Percentiles rank a stretch among this genome's conserved stretches.
phyloP scores from a whole-genome alignment of 1,140 invertebrate species.

The Drosophila chauvacae region DNA sequence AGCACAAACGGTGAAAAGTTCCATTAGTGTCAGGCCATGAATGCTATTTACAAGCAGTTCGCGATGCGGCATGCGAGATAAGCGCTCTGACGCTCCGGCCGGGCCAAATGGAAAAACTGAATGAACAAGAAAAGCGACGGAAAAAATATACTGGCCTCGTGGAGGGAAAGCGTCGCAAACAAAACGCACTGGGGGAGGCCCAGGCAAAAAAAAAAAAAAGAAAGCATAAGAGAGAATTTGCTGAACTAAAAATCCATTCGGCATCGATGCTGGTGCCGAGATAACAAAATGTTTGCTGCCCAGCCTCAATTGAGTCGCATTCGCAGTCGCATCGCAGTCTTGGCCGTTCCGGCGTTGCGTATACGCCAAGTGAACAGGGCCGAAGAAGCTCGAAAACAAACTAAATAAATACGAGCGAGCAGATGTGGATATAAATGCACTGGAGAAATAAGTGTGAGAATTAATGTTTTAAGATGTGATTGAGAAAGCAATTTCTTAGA shows the following conservation, averaged over 20 bases:
- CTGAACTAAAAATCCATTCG: slow-evolving; percentile 68
- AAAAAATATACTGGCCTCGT: slow-evolving; percentile 30
- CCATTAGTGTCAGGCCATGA: slow-evolving; percentile 75
- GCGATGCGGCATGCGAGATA: slow-evolving; percentile 67
- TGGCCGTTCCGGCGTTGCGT: slow-evolving; percentile 46
- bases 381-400: slow-evolving; percentile 43
- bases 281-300: slow-evolving; percentile 72
- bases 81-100: slow-evolving; percentile 42
- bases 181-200: slow-evolving; percentile 27
- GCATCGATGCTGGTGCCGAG: slow-evolving; percentile 67
- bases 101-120: slow-evolving; percentile 59
- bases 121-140: slow-evolving; percentile 44
- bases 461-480: no score
- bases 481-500: background rate
- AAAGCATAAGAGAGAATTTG: slow-evolving; percentile 14
- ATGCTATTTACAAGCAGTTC: slow-evolving; percentile 76
- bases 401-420: slow-evolving; percentile 57
- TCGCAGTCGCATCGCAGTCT: slow-evolving; percentile 15
- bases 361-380: slow-evolving; percentile 63
- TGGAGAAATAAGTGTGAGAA: background rate
- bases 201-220: slow-evolving; percentile 5
- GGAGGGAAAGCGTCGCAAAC: slow-evolving; percentile 31
- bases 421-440: slow-evolving; percentile 25
- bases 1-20: slow-evolving; percentile 72
- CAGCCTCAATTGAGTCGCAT: slow-evolving; percentile 66